These are phyloP conservation scores for Pelmatolapia mariae DNA, from an alignment of 2,113 vertebrate species.

Conservation along the genomic window DNA sequence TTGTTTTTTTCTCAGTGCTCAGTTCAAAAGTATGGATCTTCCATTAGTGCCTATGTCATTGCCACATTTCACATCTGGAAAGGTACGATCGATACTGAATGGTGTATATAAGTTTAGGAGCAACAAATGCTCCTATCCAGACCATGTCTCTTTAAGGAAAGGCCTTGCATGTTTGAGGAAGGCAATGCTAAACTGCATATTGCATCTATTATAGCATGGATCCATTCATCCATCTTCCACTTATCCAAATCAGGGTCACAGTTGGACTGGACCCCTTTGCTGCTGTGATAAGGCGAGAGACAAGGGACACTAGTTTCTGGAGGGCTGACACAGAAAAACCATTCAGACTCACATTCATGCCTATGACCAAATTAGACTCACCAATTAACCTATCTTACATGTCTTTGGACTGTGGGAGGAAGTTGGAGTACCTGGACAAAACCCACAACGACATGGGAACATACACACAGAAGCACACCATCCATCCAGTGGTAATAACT, in stretches of 20 bases:
- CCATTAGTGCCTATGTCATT: neutral
- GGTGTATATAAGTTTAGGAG: neutral
- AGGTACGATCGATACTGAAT: neutral
- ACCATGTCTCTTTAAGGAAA: neutral
- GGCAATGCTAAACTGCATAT: neutral
- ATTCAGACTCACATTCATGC: neutral
- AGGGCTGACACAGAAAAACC: fast-evolving
- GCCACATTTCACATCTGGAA: neutral
- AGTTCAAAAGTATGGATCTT: neutral
- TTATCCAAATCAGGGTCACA: neutral
- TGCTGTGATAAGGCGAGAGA: neutral
- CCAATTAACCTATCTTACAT: neutral
- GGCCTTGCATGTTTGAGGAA: neutral
- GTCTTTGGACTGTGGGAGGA: neutral
- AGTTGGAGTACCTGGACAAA: neutral
- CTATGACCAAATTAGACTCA: neutral
- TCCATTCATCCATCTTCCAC: neutral
- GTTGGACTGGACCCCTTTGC: neutral
- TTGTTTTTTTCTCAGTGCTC: neutral
- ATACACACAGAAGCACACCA: neutral
- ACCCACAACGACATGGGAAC: neutral
- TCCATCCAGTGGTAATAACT: neutral
- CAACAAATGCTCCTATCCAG: neutral
- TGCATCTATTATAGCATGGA: neutral
- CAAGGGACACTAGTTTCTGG: neutral